phyloP scores from a whole-genome alignment of 2,113 vertebrate genomes.

The Platycercus adscitus region DNA sequence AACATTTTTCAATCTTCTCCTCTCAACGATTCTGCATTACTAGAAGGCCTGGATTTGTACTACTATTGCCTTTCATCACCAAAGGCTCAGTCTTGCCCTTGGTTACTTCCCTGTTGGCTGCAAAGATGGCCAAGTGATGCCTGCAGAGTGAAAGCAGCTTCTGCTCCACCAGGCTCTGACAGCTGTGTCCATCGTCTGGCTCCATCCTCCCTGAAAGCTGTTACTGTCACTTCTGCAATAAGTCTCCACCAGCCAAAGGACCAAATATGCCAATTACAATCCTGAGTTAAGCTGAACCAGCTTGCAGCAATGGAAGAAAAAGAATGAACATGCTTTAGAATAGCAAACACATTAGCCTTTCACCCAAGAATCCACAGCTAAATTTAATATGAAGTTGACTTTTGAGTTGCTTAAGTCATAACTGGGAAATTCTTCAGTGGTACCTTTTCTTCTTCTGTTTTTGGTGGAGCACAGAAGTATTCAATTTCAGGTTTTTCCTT shows the following conservation, averaged over 20 bases:
- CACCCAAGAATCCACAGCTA: background rate
- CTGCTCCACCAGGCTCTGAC: background rate
- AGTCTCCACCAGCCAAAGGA: conserved; percentile 50
- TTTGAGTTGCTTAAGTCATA: background rate
- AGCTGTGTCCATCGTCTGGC: background rate
- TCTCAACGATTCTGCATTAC: background rate
- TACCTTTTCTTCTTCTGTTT: background rate
- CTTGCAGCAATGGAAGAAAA: background rate
- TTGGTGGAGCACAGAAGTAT: background rate
- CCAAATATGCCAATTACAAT: conserved; percentile 24
- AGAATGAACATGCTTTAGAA: background rate
- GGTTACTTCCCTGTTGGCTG: background rate
- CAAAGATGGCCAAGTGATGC: background rate
- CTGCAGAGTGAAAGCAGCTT: background rate
- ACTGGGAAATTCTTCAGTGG: background rate
- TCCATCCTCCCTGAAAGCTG: conserved; percentile 9
- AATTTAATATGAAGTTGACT: background rate
- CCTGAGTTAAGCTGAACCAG: background rate
- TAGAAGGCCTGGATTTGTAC: background rate
- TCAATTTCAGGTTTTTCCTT: background rate
- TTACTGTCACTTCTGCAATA: conserved; percentile 33
- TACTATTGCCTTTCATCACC: background rate
- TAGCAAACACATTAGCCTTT: conserved; percentile 10
- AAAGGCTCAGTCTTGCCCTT: background rate
- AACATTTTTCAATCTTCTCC: background rate